These are phyloP conservation scores for Diaperis boleti DNA, from an alignment of 2,888 invertebrate genomes.

Conservation along the genomic window DNA sequence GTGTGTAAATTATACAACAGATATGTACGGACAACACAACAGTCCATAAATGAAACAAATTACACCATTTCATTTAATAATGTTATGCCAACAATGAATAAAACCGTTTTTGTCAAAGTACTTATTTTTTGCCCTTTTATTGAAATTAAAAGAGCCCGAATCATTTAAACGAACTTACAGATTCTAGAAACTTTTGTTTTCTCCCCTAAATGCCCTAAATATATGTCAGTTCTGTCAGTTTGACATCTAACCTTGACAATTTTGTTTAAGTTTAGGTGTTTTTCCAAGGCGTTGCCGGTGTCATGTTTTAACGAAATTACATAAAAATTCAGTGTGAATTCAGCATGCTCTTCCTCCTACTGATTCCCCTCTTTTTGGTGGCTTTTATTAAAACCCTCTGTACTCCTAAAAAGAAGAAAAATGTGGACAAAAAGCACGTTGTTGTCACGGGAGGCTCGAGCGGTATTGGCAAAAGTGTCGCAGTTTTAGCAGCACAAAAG, in stretches of 20 bases:
- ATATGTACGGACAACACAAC: too few species aligned
- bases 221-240: too few species aligned
- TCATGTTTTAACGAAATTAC: neutral
- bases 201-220: too few species aligned
- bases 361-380: constrained; percentile 38
- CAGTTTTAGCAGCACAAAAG: constrained; percentile 78
- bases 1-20: too few species aligned
- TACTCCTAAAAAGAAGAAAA: constrained; percentile 57
- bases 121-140: too few species aligned
- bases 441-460: constrained; percentile 94
- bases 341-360: constrained; percentile 17
- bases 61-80: too few species aligned
- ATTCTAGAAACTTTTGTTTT: too few species aligned
- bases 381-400: constrained; percentile 39
- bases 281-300: constrained; percentile 1
- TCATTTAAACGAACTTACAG: too few species aligned
- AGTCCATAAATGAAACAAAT: too few species aligned
- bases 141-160: too few species aligned
- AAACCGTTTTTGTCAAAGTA: too few species aligned
- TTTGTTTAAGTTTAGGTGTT: neutral
- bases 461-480: constrained; percentile 92
- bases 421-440: constrained; percentile 71
- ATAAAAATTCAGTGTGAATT: neutral
- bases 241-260: neutral
- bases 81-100: too few species aligned